Evolutionary conservation across 2,113 vertebrate species (phyloP), one percentile per base, ranked within the genome.

Genomic region (Brevimyrus niger): DNA sequence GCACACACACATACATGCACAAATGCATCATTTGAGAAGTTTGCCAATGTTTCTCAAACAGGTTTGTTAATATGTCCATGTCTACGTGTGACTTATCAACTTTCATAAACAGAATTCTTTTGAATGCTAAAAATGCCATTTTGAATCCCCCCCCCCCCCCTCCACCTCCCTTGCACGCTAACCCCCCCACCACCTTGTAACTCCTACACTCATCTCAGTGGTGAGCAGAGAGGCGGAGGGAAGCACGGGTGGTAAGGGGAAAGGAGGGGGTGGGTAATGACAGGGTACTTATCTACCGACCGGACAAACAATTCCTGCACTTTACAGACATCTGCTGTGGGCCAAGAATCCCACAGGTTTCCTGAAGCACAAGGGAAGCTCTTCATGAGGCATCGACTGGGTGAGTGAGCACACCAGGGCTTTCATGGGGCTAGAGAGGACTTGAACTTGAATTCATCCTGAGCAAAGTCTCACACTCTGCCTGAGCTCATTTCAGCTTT

Each of bases 301-400:
- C 19, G 44, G 76, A 89, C 85, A 15, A 92, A 90, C 86, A 90
- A 90, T 89, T 65, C 85, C 58, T 84, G 84, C 89, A 58, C 89
- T 91, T 84, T 27, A 86, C 19, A 61, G 58, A 50, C n/a, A 50
- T 80, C 50, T 88, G 50, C 76, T 90, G 87, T 86, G 61, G 88
- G 53, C 87, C 69, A 47, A 50, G 86, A 90, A 61, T 76, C 48
- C 73, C 15, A 76, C 89, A 80, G 80, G 87, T 47, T 84, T 23
- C 55, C 55, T 44, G 51, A 51, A 89, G 42, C 42, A 58, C 48
- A 87, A 88, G 87, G 44, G 23, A 13, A 88, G n/a, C 73, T 58
- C 48, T 53, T 86, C 82, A 87, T 17, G 3, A 44, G 31, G 83
- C 55, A 21, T 15, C 1, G 38, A 10, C 27, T n/a, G 31, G 31